A percentile compares a stretch with the other conserved stretches of the same genome.
phyloP scores from a whole-genome alignment of 2,888 invertebrate species.

The Mactromeris polynyma region DNA sequence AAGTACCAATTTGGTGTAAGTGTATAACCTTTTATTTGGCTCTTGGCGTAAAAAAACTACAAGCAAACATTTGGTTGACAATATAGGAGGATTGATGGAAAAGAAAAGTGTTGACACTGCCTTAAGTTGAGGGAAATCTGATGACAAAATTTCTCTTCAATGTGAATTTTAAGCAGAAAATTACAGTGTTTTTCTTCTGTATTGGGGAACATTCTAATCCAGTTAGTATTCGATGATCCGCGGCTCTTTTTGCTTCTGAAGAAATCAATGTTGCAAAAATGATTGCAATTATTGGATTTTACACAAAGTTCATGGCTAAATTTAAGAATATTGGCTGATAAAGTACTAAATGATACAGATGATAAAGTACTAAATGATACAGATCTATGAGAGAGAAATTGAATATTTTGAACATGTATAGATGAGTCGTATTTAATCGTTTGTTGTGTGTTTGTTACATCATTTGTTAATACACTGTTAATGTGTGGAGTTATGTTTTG shows the following conservation, averaged over 20 bases:
- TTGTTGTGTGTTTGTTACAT: conserved; percentile 1
- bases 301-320: not conserved
- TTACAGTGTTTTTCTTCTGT: not conserved
- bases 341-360: too few relatives aligned
- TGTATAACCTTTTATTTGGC: too few relatives aligned
- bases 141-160: not conserved
- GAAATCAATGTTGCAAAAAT: conserved; percentile 5
- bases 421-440: too few relatives aligned
- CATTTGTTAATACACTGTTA: not conserved
- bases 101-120: too few relatives aligned
- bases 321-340: not conserved
- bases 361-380: too few relatives aligned
- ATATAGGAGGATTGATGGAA: not conserved
- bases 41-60: too few relatives aligned
- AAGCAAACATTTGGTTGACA: too few relatives aligned
- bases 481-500: not conserved
- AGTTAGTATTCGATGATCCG: not conserved
- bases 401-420: too few relatives aligned
- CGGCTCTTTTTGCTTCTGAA: not conserved
- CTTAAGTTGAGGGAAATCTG: not conserved
- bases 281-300: not conserved
- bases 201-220: not conserved
- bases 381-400: too few relatives aligned
- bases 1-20: too few relatives aligned
- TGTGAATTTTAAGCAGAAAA: not conserved